Conservation (phyloP, 2,888 invertebrate genomes). For the Nephrocerus scutellatus region DNA sequence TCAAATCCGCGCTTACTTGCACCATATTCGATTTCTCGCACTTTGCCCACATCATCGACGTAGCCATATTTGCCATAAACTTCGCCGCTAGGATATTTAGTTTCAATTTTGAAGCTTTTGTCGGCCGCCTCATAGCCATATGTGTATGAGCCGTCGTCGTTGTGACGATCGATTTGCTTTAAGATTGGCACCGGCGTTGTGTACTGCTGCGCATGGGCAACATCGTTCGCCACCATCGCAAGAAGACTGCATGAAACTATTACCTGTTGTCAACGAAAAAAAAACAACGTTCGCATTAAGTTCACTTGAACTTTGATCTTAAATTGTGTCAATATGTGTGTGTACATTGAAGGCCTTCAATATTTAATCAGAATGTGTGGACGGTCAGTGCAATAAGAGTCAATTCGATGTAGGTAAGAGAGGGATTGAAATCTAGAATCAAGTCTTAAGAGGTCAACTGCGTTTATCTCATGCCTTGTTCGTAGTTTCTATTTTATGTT, state of each 20-base stretch:
- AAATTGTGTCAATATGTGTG: no score
- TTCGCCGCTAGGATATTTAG: conserved; percentile 75
- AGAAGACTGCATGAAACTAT: conserved; percentile 18
- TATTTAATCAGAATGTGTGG: no score
- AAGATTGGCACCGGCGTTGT: conserved; percentile 74
- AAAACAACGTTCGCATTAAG: no score
- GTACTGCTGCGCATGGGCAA: conserved; percentile 46
- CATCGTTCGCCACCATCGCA: conserved; percentile 22
- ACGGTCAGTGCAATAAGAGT: no score
- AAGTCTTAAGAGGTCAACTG: no score
- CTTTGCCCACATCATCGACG: conserved; percentile 67
- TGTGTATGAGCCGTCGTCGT: conserved; percentile 82
- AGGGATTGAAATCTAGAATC: no score
- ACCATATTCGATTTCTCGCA: conserved; percentile 77
- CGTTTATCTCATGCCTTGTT: no score
- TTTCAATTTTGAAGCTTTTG: conserved; percentile 81
- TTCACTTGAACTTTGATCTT: no score
- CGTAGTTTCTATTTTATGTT: no score
- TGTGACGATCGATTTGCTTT: conserved; percentile 77
- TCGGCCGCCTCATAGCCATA: conserved; percentile 84
- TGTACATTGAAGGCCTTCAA: no score
- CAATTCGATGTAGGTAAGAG: no score
- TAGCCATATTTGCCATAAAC: conserved; percentile 88
- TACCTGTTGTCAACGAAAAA: no score
- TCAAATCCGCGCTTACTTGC: conserved; percentile 76